Conservation (phyloP, 2,797 vertebrate genomes). For the Brachyalestes nurse region DNA sequence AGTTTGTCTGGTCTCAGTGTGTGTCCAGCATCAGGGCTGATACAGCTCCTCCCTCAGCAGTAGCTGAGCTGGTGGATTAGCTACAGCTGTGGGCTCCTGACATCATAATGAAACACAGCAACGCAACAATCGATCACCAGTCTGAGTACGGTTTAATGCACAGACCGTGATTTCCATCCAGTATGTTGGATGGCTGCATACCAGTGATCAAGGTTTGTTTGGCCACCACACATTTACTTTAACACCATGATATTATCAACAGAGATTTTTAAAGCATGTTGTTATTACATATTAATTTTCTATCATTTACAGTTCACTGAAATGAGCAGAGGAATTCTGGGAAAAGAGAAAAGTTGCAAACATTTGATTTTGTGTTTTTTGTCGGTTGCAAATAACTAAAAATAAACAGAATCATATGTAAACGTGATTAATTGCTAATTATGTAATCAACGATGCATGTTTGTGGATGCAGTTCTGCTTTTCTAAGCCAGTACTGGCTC, state of each 20-base stretch:
- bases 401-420: too few species aligned
- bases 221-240: neutral
- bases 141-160: slow-evolving; percentile 62
- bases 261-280: neutral
- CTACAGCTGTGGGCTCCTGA: slow-evolving; percentile 43
- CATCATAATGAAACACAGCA: slow-evolving; percentile 55
- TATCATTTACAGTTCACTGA: too few species aligned
- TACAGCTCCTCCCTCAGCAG: slow-evolving; percentile 12
- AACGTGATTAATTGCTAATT: neutral
- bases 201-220: neutral
- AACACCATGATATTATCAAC: too few species aligned
- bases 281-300: neutral
- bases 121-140: neutral
- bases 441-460: neutral
- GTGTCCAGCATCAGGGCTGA: neutral
- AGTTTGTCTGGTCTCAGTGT: slow-evolving; percentile 19
- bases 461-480: too few species aligned
- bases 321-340: neutral
- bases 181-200: neutral
- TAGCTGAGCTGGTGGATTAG: slow-evolving; percentile 33
- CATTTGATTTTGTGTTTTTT: too few species aligned
- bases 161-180: slow-evolving; percentile 56
- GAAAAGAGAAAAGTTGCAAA: neutral
- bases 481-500: too few species aligned
- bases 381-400: too few species aligned